A percentile compares a stretch with the other conserved stretches of the same genome.
Conservation (phyloP, 2,797 vertebrate genomes). For the Pempheris klunzingeri region DNA sequence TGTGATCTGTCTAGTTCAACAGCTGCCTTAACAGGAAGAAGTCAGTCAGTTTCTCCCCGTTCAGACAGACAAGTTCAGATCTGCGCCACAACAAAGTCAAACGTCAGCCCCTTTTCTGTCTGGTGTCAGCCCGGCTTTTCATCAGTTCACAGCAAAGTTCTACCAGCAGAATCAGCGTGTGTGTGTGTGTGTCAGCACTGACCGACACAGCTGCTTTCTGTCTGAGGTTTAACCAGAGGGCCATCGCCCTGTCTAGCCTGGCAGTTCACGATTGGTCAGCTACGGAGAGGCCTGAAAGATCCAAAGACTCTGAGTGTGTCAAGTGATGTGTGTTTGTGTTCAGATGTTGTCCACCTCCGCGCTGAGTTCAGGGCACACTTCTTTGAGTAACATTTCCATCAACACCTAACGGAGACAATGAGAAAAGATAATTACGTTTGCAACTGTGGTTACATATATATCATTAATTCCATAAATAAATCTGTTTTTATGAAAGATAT, state of each 20-base stretch:
- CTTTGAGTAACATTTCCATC: slow-evolving; percentile 95
- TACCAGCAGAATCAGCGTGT: slow-evolving; percentile 15
- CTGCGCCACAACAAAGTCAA: slow-evolving; percentile 54
- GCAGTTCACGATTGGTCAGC: slow-evolving; percentile 69
- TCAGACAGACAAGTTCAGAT: slow-evolving; percentile 30
- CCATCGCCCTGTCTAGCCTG: slow-evolving; percentile 27
- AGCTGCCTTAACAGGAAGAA: slow-evolving; percentile 28
- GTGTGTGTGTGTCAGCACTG: slow-evolving; percentile 25
- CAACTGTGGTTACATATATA: neutral
- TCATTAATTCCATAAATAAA: neutral
- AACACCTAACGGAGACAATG: slow-evolving; percentile 86
- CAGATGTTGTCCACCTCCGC: slow-evolving; percentile 86
- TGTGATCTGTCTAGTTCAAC: slow-evolving; percentile 11
- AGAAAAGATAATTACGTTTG: neutral
- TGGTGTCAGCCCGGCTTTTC: slow-evolving; percentile 22
- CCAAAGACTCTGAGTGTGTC: slow-evolving; percentile 11
- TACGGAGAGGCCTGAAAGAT: slow-evolving; percentile 61
- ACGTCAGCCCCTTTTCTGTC: slow-evolving; percentile 7
- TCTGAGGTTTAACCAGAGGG: slow-evolving; percentile 38
- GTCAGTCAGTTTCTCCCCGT: slow-evolving; percentile 20
- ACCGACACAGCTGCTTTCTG: slow-evolving; percentile 40
- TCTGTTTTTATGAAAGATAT: neutral
- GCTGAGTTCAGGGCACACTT: slow-evolving; percentile 94
- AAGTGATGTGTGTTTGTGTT: slow-evolving; percentile 56
- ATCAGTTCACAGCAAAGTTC: slow-evolving; percentile 48